Percentiles rank a stretch among this genome's conserved stretches.
Conservation (phyloP, 2,888 invertebrate genomes). For the Machimus atricapillus region DNA sequence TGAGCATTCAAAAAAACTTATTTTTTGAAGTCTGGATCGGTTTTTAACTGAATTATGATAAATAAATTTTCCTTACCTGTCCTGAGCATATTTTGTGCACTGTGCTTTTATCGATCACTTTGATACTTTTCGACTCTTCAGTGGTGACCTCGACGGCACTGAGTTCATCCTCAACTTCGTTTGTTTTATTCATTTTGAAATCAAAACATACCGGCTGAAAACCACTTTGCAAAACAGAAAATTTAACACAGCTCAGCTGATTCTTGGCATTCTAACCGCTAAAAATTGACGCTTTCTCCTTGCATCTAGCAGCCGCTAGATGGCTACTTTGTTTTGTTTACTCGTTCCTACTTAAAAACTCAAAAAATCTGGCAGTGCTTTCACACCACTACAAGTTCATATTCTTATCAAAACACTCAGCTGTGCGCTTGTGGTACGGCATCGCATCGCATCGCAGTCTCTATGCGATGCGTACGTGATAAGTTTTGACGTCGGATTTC, state of each 20-base stretch:
- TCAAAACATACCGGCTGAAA: neutral
- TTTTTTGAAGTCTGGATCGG: too few relatives aligned
- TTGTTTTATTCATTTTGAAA: neutral
- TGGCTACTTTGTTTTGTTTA: neutral
- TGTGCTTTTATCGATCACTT: constrained; percentile 74
- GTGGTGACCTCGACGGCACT: constrained; percentile 53
- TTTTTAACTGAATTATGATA: too few relatives aligned
- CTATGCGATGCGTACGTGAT: neutral
- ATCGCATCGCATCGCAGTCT: neutral
- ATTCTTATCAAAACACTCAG: neutral
- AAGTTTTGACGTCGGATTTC: neutral
- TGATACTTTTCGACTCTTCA: constrained; percentile 65
- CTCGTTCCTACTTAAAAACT: neutral
- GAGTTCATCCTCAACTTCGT: neutral
- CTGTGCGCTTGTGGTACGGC: neutral
- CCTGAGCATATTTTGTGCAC: constrained; percentile 91
- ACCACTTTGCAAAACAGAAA: neutral
- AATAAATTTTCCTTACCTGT: constrained; percentile 71
- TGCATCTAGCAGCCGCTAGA: neutral
- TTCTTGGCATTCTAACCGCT: neutral
- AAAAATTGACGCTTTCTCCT: neutral
- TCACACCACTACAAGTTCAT: neutral
- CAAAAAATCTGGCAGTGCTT: neutral
- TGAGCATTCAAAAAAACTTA: too few relatives aligned
- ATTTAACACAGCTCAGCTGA: neutral